Evolutionary conservation across 2,888 invertebrate genomes (phyloP), one percentile per base, ranked within the genome.

Genomic region (Thymelicus lineola): DNA sequence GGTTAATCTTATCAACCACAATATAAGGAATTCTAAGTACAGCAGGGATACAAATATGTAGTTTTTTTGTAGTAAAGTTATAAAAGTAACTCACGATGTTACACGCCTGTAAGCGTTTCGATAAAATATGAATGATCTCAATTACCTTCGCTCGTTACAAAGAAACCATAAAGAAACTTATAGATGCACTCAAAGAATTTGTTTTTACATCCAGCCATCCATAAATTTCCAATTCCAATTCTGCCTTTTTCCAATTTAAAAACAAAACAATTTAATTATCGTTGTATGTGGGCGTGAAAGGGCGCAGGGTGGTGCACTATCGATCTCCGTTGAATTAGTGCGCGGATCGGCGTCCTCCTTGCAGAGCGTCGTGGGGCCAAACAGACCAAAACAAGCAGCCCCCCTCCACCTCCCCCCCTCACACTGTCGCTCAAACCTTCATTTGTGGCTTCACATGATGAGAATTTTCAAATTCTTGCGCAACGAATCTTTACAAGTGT

Each of bases 251-350:
- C 60, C 14, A 64, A 58, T 70, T 70, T 62, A 45, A 50, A 73
- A 79, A 79, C 78, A 82, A 84, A 85, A 85, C 83, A 84, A 86
- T 88, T 89, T 90, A 91, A 91, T 91, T 89, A 90, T 86, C 79
- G 80, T 75, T 76, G 77, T 81, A 87, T 85, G 87, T 86, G 83
- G 86, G 86, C 87, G 81, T 87, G 83, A 91, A 93, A 91, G 87
- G 91, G 89, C 87, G 80, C 82, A 82, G 86, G 88, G 85, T 82
- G 89, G 88, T 89, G 91, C 91, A 89, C 88, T 93, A 93, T 93
- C 93, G 93, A 93, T 93, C 92, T 92, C 86, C 83, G 89, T 90
- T 90, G 91, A 93, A 93, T 93, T 93, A 93, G 93, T 92, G 93
- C 90, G 90, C 91, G 91, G 89, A 91, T 92, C 93, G 93, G 86